A percentile compares a stretch with the other conserved stretches of the same genome.
phyloP scores from a whole-genome alignment of 2,113 vertebrate genomes.

The Gulo gulo region DNA sequence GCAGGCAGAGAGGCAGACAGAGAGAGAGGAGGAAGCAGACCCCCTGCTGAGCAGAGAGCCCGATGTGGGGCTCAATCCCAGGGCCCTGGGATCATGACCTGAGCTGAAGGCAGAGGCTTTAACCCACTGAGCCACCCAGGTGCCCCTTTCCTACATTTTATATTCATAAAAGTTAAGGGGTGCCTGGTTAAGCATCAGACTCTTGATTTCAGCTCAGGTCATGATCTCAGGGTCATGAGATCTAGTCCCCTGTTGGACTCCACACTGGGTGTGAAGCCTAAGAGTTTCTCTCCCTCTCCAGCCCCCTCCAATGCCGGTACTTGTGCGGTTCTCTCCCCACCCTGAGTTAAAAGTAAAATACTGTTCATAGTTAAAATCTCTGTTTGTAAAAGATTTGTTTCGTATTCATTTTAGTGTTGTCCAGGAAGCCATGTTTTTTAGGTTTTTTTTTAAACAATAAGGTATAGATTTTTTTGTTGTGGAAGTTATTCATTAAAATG shows the following conservation, averaged over 20 bases:
- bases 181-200: background rate
- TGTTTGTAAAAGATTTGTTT: constrained; percentile 7
- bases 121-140: too few relatives aligned
- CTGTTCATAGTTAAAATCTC: constrained; percentile 44
- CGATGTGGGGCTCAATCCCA: too few relatives aligned
- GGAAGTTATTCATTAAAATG: constrained; percentile 37
- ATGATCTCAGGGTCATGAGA: background rate
- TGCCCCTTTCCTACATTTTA: background rate
- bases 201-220: background rate
- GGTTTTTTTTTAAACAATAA: constrained; percentile 15
- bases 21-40: too few relatives aligned
- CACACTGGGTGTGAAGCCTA: background rate
- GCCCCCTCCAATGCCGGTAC: too few relatives aligned
- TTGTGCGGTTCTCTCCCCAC: background rate
- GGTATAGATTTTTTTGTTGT: background rate
- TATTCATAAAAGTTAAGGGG: background rate
- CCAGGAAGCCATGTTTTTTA: constrained; percentile 16
- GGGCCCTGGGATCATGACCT: too few relatives aligned
- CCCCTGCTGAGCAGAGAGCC: too few relatives aligned
- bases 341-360: background rate
- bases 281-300: background rate
- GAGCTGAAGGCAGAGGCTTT: too few relatives aligned
- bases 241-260: background rate
- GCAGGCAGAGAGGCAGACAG: too few relatives aligned
- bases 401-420: constrained; percentile 1